Base-by-base conservation (phyloP, 2,888 invertebrate genomes). In the Athalia cordata region DNA sequence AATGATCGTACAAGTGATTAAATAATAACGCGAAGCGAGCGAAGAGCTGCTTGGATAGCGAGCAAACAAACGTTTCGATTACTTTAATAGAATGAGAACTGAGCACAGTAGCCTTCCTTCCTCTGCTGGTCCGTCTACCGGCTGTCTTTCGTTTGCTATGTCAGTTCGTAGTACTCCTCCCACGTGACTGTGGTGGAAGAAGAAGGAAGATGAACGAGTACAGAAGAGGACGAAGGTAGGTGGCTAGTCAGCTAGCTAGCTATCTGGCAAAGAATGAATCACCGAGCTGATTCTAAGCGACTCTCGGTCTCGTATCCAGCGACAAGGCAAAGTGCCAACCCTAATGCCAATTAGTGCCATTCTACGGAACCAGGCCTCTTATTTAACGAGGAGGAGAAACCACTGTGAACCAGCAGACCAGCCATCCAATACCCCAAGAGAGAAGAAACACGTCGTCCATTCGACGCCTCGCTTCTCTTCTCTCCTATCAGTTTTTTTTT, bases 271-370 rank as follows among this genome's bases (percentile, higher is more conserved):
- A 49, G 64, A 75, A 75, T 75, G 75, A 75, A 75, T 75, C 75
- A 75, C 75, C 75, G 13, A 75, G 75, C 75, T 75, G 75, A 75
- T 75, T 62, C 62, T 64, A 50, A 75, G 62, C 75, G 64, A 64
- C 59, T 47, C 72, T 61, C 66, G 29, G 29, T 29, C 29, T 29
- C 29, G 29, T 49, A 5, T 81, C 81, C 81, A 81, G 83, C 81
- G 81, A 82, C 87, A 86, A 86, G 88, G 87, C 86, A 87, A 88
- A 87, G 87, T 88, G 88, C 86, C 88, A 89, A 84, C 86, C 87
- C 87, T 88, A 89, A 89, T 88, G 88, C 88, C 89, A 89, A 89
- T 89, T 89, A 89, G 89, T 89, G 89, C 88, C 89, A 89, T 89
- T 89, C 87, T 84, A 83, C 83, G 57, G 70, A 74, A 62, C 75